These are phyloP conservation scores for Mactra quadrangularis DNA, from an alignment of 1,140 invertebrate genomes.

Conservation along the genomic window DNA sequence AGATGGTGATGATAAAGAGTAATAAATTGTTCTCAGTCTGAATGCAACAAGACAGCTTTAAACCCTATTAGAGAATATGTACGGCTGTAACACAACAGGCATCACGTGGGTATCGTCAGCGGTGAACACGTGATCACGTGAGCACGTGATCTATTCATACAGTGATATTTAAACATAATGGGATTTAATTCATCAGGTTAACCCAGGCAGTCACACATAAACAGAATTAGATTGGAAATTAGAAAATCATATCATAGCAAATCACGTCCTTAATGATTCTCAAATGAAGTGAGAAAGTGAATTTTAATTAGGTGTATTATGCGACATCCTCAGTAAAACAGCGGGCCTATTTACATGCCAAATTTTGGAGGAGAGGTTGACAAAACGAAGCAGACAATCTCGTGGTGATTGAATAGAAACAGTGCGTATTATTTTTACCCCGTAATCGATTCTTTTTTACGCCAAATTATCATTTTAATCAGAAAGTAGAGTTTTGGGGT, in stretches of 20 bases:
- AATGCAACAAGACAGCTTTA: too few species aligned
- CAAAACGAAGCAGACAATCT: not conserved
- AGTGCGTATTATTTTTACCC: not conserved
- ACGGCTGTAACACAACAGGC: too few species aligned
- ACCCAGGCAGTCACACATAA: too few species aligned
- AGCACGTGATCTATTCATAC: too few species aligned
- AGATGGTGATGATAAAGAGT: too few species aligned
- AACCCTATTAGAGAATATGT: too few species aligned
- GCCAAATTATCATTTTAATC: conserved; percentile 62
- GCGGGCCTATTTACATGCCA: conserved; percentile 43
- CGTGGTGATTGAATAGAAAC: conserved; percentile 22
- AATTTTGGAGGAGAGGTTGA: conserved; percentile 1
- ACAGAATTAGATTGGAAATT: too few species aligned
- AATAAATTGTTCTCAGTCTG: too few species aligned
- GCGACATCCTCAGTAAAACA: conserved; percentile 4
- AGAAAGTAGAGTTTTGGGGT: conserved; percentile 42
- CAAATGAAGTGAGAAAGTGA: conserved; percentile 62
- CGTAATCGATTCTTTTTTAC: conserved; percentile 57
- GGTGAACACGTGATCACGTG: too few species aligned
- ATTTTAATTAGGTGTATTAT: conserved; percentile 45
- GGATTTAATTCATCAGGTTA: too few species aligned
- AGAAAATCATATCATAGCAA: conserved; percentile 7
- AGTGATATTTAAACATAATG: too few species aligned
- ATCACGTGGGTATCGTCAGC: too few species aligned
- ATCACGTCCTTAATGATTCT: conserved; percentile 9